Conservation (phyloP, 2,888 invertebrate species). For the Cheilosia impressa region DNA sequence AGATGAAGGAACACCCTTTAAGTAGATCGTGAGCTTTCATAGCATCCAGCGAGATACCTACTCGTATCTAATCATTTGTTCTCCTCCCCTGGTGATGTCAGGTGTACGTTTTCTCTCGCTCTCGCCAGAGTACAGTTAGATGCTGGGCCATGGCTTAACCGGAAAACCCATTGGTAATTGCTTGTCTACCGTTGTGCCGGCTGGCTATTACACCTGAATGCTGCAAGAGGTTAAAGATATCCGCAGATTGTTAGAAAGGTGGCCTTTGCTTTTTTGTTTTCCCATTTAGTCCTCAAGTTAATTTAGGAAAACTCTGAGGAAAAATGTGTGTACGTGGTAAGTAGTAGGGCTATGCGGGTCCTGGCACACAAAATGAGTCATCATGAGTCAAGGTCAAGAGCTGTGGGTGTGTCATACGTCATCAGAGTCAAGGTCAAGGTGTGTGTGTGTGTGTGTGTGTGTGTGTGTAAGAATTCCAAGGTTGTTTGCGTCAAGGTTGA, state of each 20-base stretch:
- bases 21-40: constrained; percentile 72
- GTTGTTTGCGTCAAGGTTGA: no score
- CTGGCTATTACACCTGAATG: constrained; percentile 70
- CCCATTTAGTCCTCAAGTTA: constrained; percentile 43
- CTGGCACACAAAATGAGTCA: no score
- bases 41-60: neutral
- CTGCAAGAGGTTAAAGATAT: constrained; percentile 70
- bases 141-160: constrained; percentile 47
- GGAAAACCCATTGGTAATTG: constrained; percentile 67
- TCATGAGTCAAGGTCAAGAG: no score
- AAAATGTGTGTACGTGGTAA: constrained; percentile 54
- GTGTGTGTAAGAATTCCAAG: no score
- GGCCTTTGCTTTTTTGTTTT: constrained; percentile 17
- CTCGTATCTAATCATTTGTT: constrained; percentile 65
- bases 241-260: constrained; percentile 61
- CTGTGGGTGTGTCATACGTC: no score
- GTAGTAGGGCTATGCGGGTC: no score
- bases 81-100: constrained; percentile 58
- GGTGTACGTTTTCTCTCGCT: constrained; percentile 54
- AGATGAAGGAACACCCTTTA: constrained; percentile 70
- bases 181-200: constrained; percentile 63
- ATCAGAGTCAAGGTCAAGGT: no score
- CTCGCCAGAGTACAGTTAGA: constrained; percentile 44
- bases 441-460: no score
- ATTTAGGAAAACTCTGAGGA: constrained; percentile 36